Base-by-base conservation (phyloP, 1,140 invertebrate genomes). In the Plutomurus gul region DNA sequence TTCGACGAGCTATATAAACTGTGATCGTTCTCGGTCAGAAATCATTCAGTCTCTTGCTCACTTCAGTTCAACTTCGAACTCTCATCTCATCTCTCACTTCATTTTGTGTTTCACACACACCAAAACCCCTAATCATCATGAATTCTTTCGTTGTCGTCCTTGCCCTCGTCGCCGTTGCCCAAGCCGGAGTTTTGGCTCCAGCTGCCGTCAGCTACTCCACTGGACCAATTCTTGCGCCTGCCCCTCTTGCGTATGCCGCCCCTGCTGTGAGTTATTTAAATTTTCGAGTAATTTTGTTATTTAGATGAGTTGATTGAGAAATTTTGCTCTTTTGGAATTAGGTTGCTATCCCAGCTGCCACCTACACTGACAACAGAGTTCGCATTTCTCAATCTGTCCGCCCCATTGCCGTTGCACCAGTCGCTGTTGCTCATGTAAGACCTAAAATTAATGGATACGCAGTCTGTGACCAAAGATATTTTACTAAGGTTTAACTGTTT, bases 161-260 rank as follows among this genome's bases (percentile, higher is more conserved):
- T 30, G 74, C 74, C 43, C 22, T 75, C 47, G 30, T 75, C 43
- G 74, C 74, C 33, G 74, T 36, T 75, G 43, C 74, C 71, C 37
- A 73, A 43, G 71, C 71, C 71, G 71, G 71, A 73, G 43, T 43
- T 39, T 43, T 73, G 33, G 74, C 74, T 36, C 43, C 49, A 56
- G 74, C 47, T 36, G 43, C 5, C 10, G 71, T 22, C 43, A 18
- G 10, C 16, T 27, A 43, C 37, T 10, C 60, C 22, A 16, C 75
- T 27, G 75, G 20, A 27, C 20, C 46, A 18, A 11, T 33, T 27
- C 11, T n/a, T n/a, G 36, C 46, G 0, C 40, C 77, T 7, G 70
- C 77, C 4, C 76, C 76, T 47, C 16, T 78, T 11, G 70, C 76
- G 6, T 40, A 49, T 73, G 60, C 70, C 11, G 37, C 39, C 30